A percentile compares a stretch with the other conserved stretches of the same genome.
phyloP scores from a whole-genome alignment of 2,888 invertebrate species.

The Coelinius sp. region DNA sequence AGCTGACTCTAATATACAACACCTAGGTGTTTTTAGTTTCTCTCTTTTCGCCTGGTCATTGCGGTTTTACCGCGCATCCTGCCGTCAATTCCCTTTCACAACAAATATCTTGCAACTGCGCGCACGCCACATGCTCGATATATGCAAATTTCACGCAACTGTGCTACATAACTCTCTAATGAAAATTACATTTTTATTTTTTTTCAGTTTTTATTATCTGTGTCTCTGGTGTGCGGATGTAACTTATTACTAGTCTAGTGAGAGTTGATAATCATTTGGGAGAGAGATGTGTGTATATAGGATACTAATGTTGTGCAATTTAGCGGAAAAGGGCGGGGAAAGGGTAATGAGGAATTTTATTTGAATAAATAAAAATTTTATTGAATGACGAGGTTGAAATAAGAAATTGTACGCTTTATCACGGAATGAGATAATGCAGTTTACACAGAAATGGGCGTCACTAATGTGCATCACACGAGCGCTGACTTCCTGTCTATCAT shows the following conservation, averaged over 20 bases:
- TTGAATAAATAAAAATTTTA: constrained; percentile 10
- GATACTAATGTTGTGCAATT: not conserved
- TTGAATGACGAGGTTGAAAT: not conserved
- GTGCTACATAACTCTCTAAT: constrained; percentile 22
- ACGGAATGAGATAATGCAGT: constrained; percentile 48
- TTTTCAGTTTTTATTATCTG: constrained; percentile 2
- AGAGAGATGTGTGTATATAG: constrained; percentile 10
- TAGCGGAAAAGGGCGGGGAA: not conserved
- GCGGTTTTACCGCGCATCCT: constrained; percentile 47
- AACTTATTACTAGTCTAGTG: constrained; percentile 22
- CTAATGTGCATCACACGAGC: constrained; percentile 56
- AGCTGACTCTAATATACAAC: constrained; percentile 33
- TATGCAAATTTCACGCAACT: constrained; percentile 45
- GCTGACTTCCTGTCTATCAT: constrained; percentile 57
- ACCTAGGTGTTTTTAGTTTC: constrained; percentile 29
- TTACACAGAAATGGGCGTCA: constrained; percentile 60
- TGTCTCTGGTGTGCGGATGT: constrained; percentile 21
- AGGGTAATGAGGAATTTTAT: not conserved
- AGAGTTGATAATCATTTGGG: not conserved
- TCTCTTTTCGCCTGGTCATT: constrained; percentile 36
- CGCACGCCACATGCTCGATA: constrained; percentile 45
- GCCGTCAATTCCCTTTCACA: constrained; percentile 43
- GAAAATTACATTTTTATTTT: constrained; percentile 29
- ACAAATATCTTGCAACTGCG: constrained; percentile 30
- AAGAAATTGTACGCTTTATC: constrained; percentile 16